Conservation (phyloP, 2,797 vertebrate genomes). For the Squalus acanthias region DNA sequence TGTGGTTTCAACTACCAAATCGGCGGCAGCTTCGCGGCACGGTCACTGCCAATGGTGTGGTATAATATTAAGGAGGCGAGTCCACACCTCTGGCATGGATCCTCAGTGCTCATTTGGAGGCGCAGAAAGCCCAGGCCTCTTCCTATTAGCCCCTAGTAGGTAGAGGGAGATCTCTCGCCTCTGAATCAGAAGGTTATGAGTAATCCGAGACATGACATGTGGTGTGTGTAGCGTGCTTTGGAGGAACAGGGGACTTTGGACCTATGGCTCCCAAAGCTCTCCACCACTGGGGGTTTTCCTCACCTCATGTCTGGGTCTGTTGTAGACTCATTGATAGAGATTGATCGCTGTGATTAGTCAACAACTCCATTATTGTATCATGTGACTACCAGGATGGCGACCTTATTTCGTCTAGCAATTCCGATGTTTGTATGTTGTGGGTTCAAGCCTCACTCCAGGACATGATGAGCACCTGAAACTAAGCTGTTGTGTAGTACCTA, state of each 20-base stretch:
- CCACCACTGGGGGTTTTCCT: neutral
- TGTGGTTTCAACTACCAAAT: neutral
- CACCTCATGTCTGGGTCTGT: neutral
- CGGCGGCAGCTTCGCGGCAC: neutral
- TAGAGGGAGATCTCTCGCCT: too few species aligned
- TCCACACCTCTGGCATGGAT: neutral
- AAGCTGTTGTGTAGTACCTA: neutral
- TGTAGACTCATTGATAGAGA: neutral
- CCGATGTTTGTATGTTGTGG: neutral
- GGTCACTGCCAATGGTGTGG: too few species aligned
- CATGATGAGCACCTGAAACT: neutral
- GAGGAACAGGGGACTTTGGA: neutral
- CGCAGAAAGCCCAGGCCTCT: neutral
- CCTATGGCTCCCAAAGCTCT: neutral
- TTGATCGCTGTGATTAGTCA: neutral
- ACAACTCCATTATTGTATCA: neutral
- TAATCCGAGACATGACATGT: neutral
- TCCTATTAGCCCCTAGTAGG: too few species aligned
- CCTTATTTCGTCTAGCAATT: neutral
- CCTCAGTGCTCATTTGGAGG: neutral
- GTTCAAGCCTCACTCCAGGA: neutral
- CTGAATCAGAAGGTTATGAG: too few species aligned
- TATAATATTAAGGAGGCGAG: neutral
- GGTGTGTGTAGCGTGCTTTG: neutral
- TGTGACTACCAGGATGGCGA: neutral